phyloP scores from a whole-genome alignment of 2,113 vertebrate species.

The Phasianus colchicus region DNA sequence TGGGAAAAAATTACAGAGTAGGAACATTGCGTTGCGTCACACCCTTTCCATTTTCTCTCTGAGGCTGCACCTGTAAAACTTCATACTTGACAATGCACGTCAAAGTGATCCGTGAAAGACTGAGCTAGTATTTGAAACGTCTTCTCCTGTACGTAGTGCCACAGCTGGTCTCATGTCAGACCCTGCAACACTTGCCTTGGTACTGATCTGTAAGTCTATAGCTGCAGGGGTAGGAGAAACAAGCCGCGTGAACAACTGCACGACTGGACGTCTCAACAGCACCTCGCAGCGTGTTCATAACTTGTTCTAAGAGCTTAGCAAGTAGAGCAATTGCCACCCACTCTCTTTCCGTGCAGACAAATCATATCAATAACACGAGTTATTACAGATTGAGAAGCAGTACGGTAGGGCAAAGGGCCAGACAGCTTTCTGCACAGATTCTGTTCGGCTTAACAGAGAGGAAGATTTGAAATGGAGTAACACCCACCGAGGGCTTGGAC shows the following conservation, averaged over 20 bases:
- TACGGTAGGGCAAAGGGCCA: neutral
- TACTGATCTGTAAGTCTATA: neutral
- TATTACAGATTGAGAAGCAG: neutral
- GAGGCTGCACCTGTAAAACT: neutral
- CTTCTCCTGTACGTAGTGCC: neutral
- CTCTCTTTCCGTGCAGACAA: neutral
- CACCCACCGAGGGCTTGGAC: neutral
- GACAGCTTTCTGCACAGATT: neutral
- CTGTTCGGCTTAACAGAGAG: neutral
- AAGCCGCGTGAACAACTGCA: neutral
- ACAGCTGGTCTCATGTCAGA: neutral
- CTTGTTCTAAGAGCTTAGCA: neutral
- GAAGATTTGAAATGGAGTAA: neutral
- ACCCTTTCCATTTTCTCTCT: neutral
- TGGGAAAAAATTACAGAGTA: neutral
- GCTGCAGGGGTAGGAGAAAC: neutral
- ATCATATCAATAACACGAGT: neutral
- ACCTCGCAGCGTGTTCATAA: neutral
- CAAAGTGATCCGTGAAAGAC: neutral
- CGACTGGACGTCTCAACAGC: neutral
- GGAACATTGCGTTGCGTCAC: neutral
- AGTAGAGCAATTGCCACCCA: neutral
- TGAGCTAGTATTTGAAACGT: neutral
- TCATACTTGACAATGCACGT: neutral
- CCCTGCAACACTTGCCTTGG: neutral